Evolutionary conservation across 2,888 invertebrate genomes (phyloP), one percentile per base, ranked within the genome.

Genomic region (Lydus trimaculatus): DNA sequence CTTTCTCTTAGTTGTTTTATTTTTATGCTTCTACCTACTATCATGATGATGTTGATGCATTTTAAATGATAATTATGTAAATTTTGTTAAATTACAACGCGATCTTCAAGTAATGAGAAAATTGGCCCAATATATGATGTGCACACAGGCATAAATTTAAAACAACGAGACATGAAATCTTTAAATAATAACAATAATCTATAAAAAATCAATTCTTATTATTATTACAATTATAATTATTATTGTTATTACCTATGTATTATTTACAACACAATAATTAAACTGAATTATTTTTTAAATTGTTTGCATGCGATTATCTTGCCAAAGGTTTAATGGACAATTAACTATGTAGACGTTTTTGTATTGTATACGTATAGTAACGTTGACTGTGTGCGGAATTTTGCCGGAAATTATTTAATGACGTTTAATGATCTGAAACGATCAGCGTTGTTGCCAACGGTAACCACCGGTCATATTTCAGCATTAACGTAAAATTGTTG

Each of bases 401-500:
- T 69, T 56, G 66, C 66, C 69, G 69, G 69, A 69, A 69, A 69
- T 69, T 69, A 69, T 66, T 69, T 69, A 69, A 69, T 69, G 69
- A 69, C 36, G 56, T 66, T 69, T 69, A 66, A 69, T 66, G 59
- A 69, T 64, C 66, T 58, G 65, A 63, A 68, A 68, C 68, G 68
- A 61, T 60, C 61, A 11, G 64, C 61, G 61, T 61, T 64, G 61
- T 64, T 61, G 61, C 64, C 61, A 56, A 61, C 48, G 20, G 20
- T 48, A 20, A 48, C 20, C 48, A 48, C 20, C 20, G 48, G 48
- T 48, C 20, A 48, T 48, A 48, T 48, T 48, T 48, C 48, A 48
- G 48, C 48, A 48, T 48, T 48, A 48, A 7, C 7, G 20, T 17
- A 20, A 17, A 48, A 48, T 48, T 20, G 48, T 48, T 48, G 48